A percentile compares a stretch with the other conserved stretches of the same genome.
phyloP scores from a whole-genome alignment of 2,797 vertebrate species.

The Eospalax fontanierii region DNA sequence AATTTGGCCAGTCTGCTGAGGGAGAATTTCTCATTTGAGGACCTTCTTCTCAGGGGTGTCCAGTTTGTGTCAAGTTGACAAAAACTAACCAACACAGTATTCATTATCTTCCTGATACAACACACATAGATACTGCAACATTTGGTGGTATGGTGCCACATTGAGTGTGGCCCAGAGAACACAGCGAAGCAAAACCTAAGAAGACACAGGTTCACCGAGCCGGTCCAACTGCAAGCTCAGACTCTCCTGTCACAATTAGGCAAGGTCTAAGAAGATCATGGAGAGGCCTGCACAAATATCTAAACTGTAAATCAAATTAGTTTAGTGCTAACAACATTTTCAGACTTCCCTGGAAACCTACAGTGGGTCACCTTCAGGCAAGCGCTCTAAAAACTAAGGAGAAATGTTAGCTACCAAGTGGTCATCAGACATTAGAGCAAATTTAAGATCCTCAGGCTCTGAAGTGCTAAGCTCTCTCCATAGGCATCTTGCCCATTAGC shows the following conservation, averaged over 20 bases:
- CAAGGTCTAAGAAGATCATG: fast-evolving
- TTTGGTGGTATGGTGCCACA: not conserved
- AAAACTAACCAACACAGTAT: too few relatives aligned
- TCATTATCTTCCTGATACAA: not conserved
- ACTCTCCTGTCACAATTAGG: not conserved
- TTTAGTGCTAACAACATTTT: not conserved
- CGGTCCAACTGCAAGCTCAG: not conserved
- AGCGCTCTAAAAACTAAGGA: constrained; percentile 20
- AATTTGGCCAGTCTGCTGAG: too few relatives aligned
- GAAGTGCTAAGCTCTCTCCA: constrained; percentile 40
- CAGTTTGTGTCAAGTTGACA: too few relatives aligned
- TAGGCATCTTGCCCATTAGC: constrained; percentile 78
- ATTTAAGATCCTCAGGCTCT: constrained; percentile 42
- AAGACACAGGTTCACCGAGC: not conserved
- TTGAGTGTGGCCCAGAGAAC: not conserved
- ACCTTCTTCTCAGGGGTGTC: too few relatives aligned
- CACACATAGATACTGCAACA: not conserved
- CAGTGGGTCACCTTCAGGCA: constrained; percentile 54
- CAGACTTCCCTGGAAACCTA: constrained; percentile 8
- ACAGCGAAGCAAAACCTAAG: not conserved
- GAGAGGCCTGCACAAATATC: not conserved
- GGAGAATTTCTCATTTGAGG: too few relatives aligned
- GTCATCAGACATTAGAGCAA: constrained; percentile 40
- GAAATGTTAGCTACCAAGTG: constrained; percentile 39
- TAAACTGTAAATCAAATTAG: constrained; percentile 18